These are phyloP conservation scores for Lobophora halterata DNA, from an alignment of 2,888 invertebrate genomes.

Conservation along the genomic window DNA sequence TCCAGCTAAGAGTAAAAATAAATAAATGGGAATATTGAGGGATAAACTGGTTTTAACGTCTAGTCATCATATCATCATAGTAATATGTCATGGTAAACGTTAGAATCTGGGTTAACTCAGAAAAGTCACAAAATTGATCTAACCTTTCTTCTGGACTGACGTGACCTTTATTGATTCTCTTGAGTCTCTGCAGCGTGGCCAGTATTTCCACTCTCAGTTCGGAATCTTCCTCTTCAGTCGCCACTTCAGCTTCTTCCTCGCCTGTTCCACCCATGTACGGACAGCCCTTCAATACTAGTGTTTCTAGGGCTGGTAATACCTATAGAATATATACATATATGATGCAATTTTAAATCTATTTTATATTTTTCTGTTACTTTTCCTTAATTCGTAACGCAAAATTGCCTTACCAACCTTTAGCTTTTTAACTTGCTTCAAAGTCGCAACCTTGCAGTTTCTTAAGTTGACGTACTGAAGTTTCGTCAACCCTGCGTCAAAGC, in stretches of 20 bases:
- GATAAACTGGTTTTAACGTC: too few relatives aligned
- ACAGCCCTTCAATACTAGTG: conserved; percentile 76
- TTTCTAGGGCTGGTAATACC: conserved; percentile 70
- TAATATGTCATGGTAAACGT: too few relatives aligned
- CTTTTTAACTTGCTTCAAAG: conserved; percentile 77
- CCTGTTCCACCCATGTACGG: conserved; percentile 77
- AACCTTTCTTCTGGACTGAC: conserved; percentile 76
- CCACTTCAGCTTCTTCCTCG: conserved; percentile 51
- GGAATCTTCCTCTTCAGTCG: conserved; percentile 55
- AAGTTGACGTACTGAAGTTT: conserved; percentile 80
- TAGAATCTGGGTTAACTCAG: too few relatives aligned
- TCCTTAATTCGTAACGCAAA: conserved; percentile 2
- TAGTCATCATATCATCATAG: too few relatives aligned
- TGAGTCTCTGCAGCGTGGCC: conserved; percentile 75
- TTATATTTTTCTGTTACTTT: conserved; percentile 5
- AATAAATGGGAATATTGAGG: too few relatives aligned
- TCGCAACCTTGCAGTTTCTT: conserved; percentile 75
- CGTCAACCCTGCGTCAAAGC: conserved; percentile 62
- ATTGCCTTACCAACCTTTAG: conserved; percentile 53
- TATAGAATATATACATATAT: conserved; percentile 26
- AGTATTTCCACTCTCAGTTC: conserved; percentile 70
- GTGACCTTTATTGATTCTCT: conserved; percentile 76
- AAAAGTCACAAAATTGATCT: too few relatives aligned
- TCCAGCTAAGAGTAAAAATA: too few relatives aligned
- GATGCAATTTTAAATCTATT: too few relatives aligned